Percentiles rank a stretch among this genome's conserved stretches.
Conservation (phyloP, 2,888 invertebrate species). For the Pseudococcus viburni region DNA sequence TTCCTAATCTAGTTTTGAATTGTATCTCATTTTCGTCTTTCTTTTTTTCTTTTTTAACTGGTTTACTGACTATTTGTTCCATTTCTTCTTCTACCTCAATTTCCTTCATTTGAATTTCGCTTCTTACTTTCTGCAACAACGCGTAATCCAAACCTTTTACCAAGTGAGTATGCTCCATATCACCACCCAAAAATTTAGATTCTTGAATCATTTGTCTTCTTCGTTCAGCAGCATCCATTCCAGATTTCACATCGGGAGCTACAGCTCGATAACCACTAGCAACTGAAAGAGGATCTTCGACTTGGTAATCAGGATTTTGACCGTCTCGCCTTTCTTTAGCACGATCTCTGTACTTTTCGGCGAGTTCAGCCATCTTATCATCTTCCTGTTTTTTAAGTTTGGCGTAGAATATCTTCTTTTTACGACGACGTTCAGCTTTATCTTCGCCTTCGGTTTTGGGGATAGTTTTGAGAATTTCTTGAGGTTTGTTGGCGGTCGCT, state of each 20-base stretch:
- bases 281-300: conserved; percentile 87
- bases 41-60: conserved; percentile 73
- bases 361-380: conserved; percentile 92
- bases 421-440: conserved; percentile 87
- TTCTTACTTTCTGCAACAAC: conserved; percentile 88
- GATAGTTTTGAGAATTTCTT: conserved; percentile 68
- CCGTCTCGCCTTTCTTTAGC: conserved; percentile 93
- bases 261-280: conserved; percentile 93
- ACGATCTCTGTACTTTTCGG: conserved; percentile 92
- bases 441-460: conserved; percentile 72
- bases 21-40: conserved; percentile 84
- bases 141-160: conserved; percentile 97
- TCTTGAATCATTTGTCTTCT: conserved; percentile 95
- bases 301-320: conserved; percentile 83
- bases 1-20: conserved; percentile 86
- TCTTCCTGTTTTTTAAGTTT: conserved; percentile 95
- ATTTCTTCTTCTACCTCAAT: conserved; percentile 87
- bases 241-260: conserved; percentile 95
- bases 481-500: conserved; percentile 63
- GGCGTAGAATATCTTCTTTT: conserved; percentile 96
- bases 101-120: conserved; percentile 88
- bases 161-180: conserved; percentile 99
- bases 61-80: conserved; percentile 80
- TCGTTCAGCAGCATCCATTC: conserved; percentile 93
- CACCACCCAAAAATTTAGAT: conserved; percentile 99